A percentile compares a stretch with the other conserved stretches of the same genome.
Evolutionary conservation across 2,888 invertebrate species (phyloP).

Genomic region (Drosophila tanythrix): DNA sequence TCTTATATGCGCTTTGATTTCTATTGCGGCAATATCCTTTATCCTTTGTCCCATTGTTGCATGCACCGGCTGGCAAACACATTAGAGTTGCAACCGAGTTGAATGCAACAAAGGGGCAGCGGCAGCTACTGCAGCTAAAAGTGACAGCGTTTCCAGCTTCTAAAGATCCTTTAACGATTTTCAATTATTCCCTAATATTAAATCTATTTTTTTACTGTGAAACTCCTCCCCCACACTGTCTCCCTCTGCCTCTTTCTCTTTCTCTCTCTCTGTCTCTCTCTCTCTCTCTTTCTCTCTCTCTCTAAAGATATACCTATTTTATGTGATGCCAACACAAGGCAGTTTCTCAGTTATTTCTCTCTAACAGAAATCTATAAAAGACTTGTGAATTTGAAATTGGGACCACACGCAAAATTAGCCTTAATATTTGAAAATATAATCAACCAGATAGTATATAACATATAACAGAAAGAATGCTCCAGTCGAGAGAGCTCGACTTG

Average conservation of each 20-base stretch:
- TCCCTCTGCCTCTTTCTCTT: background rate
- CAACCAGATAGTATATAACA: background rate
- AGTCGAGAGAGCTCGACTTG: background rate
- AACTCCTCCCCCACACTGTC: background rate
- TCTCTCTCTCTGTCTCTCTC: background rate
- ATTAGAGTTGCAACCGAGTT: slow-evolving; percentile 62
- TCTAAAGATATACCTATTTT: background rate
- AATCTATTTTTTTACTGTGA: slow-evolving; percentile 13
- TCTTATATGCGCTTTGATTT: slow-evolving; percentile 76
- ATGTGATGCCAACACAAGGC: background rate
- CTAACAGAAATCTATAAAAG: background rate
- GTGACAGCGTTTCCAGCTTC: slow-evolving; percentile 41
- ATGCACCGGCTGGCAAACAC: slow-evolving; percentile 80
- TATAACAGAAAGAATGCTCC: accelerated
- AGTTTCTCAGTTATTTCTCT: background rate
- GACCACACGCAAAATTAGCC: background rate
- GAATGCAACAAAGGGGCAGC: slow-evolving; percentile 14
- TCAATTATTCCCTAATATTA: slow-evolving; percentile 40
- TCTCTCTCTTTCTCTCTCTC: background rate
- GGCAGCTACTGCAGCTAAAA: slow-evolving; percentile 13
- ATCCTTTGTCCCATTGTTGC: slow-evolving; percentile 74
- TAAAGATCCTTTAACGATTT: slow-evolving; percentile 41
- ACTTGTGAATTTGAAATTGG: background rate
- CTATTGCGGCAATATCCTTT: slow-evolving; percentile 76
- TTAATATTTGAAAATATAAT: background rate